These are phyloP conservation scores for Radopholus similis DNA, from an alignment of 1,140 invertebrate genomes.

Conservation along the genomic window DNA sequence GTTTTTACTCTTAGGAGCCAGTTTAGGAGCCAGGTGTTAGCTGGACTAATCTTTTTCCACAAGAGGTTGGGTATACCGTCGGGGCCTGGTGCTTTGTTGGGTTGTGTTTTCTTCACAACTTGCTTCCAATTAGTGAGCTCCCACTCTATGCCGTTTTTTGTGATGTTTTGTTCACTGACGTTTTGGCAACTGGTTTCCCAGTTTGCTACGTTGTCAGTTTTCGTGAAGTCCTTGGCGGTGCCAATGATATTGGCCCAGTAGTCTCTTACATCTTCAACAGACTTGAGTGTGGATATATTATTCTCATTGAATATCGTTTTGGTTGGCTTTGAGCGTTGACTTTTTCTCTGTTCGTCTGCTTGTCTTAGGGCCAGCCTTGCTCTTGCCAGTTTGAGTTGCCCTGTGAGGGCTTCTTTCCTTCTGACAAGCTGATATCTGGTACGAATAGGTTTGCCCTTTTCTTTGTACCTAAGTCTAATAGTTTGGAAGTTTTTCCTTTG, in stretches of 20 bases:
- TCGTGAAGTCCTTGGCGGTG: neutral
- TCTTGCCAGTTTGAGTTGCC: neutral
- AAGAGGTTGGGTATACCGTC: constrained; percentile 37
- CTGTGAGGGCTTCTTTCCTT: neutral
- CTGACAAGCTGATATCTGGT: neutral
- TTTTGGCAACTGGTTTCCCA: too few species aligned
- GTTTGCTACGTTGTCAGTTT: neutral
- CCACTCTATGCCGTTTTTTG: neutral
- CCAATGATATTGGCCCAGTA: neutral
- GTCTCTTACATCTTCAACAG: neutral
- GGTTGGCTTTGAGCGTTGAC: neutral
- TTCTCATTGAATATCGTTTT: neutral
- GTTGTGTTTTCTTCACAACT: constrained; percentile 6
- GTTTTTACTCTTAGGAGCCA: constrained; percentile 11
- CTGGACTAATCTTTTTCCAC: constrained; percentile 22
- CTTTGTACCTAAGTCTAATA: neutral
- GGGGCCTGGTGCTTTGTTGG: constrained; percentile 34
- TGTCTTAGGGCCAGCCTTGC: neutral
- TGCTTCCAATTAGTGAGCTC: neutral
- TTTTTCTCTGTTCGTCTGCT: neutral
- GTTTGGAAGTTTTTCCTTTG: neutral
- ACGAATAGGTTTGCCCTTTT: neutral
- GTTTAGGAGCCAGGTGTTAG: constrained; percentile 4
- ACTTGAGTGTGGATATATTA: neutral
- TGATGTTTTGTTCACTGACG: neutral